phyloP scores from a whole-genome alignment of 2,888 invertebrate genomes.

The Sussaba pulchella region DNA sequence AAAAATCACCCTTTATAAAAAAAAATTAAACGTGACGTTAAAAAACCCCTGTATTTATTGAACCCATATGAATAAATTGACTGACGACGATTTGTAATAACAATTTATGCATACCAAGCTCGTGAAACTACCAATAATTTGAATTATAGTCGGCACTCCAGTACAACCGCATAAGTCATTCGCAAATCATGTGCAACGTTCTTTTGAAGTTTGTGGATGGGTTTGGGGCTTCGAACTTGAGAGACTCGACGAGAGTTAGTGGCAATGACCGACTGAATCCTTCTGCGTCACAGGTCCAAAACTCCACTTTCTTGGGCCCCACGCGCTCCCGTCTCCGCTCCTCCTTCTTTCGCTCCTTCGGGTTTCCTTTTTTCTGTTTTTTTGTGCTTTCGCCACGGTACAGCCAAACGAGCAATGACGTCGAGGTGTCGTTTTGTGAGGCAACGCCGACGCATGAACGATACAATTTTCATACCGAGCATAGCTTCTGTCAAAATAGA shows the following conservation, averaged over 20 bases:
- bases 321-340: neutral
- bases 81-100: too few species aligned
- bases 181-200: too few species aligned
- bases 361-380: neutral
- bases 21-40: too few species aligned
- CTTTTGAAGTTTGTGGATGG: too few species aligned
- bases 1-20: too few species aligned
- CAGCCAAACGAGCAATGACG: neutral
- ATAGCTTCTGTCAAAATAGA: neutral
- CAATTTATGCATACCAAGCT: too few species aligned
- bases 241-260: constrained; percentile 13
- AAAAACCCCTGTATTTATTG: too few species aligned
- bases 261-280: constrained; percentile 23
- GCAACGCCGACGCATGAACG: neutral
- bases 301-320: constrained; percentile 13
- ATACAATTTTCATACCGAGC: neutral
- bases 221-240: neutral
- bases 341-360: neutral
- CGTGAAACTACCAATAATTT: too few species aligned
- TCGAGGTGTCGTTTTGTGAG: neutral
- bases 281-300: constrained; percentile 5
- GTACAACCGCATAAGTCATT: too few species aligned
- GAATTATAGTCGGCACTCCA: too few species aligned
- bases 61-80: too few species aligned
- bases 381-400: neutral